These are phyloP conservation scores for Gavia stellata DNA, from an alignment of 2,113 vertebrate genomes.

Conservation along the genomic window DNA sequence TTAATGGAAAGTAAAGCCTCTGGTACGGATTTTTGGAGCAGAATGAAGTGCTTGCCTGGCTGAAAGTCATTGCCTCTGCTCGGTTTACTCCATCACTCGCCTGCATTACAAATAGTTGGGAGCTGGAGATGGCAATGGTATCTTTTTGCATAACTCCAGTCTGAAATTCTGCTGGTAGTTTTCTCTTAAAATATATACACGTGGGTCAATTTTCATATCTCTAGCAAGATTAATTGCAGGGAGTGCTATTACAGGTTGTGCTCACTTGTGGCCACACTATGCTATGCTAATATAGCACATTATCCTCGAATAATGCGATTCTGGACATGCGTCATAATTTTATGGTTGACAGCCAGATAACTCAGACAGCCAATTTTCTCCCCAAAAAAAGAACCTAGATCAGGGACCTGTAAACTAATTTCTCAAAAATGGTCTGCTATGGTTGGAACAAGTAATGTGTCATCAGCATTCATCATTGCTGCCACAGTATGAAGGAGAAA, in stretches of 20 bases:
- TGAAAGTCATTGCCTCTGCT: background rate
- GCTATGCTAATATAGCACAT: background rate
- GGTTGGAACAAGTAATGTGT: background rate
- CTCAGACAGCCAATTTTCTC: background rate
- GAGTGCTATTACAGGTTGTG: background rate
- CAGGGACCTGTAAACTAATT: background rate
- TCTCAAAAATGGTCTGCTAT: background rate
- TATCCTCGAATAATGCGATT: background rate
- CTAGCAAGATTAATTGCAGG: background rate
- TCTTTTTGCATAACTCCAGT: background rate
- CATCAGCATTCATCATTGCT: background rate
- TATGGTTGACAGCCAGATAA: background rate
- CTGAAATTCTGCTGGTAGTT: background rate
- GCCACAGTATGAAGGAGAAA: background rate
- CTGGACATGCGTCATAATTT: background rate
- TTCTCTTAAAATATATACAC: background rate
- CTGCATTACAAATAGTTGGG: background rate
- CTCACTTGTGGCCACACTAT: background rate
- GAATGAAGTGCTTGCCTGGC: background rate
- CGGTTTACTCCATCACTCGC: background rate
- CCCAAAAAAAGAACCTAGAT: background rate
- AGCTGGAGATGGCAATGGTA: background rate
- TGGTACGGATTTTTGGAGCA: background rate
- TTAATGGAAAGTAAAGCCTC: background rate
- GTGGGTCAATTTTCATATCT: background rate